phyloP scores from a whole-genome alignment of 1,140 invertebrate species.

The Zaprionus nigranus region DNA sequence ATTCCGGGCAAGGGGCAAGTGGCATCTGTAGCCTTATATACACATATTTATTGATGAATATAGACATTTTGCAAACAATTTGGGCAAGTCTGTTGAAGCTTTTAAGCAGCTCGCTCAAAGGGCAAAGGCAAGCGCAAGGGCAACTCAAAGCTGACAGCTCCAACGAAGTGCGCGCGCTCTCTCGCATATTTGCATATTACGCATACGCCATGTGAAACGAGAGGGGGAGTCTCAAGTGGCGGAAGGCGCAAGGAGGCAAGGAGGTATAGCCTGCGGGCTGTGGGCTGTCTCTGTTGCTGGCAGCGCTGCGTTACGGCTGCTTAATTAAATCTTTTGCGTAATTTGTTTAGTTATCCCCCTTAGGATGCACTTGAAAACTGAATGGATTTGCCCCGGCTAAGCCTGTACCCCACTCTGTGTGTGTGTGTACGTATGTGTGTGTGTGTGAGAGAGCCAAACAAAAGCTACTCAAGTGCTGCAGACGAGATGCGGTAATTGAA shows the following conservation, averaged over 20 bases:
- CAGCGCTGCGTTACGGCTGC: constrained; percentile 60
- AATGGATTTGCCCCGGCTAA: constrained; percentile 44
- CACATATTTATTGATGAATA: constrained; percentile 7
- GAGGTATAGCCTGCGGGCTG: background rate
- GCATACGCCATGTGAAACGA: constrained; percentile 73
- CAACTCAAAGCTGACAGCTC: constrained; percentile 18
- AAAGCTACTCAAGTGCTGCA: constrained; percentile 67
- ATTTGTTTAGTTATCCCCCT: constrained; percentile 74
- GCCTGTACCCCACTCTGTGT: background rate
- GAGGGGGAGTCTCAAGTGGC: constrained; percentile 18
- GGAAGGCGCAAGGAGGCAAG: background rate
- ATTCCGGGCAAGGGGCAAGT: background rate
- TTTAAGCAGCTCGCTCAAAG: constrained; percentile 18
- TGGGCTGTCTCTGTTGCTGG: constrained; percentile 30
- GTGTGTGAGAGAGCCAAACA: constrained; percentile 43
- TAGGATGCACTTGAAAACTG: constrained; percentile 73
- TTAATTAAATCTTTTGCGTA: constrained; percentile 81
- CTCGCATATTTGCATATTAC: constrained; percentile 75
- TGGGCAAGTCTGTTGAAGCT: constrained; percentile 1
- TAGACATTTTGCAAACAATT: constrained; percentile 17
- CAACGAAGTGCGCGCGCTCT: constrained; percentile 10
- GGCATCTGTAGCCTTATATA: background rate
- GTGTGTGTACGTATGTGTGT: background rate
- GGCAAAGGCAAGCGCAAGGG: too few species aligned
- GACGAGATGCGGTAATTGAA: constrained; percentile 64